Base-by-base conservation (phyloP, 2,888 invertebrate genomes). In the Pyralis farinalis region DNA sequence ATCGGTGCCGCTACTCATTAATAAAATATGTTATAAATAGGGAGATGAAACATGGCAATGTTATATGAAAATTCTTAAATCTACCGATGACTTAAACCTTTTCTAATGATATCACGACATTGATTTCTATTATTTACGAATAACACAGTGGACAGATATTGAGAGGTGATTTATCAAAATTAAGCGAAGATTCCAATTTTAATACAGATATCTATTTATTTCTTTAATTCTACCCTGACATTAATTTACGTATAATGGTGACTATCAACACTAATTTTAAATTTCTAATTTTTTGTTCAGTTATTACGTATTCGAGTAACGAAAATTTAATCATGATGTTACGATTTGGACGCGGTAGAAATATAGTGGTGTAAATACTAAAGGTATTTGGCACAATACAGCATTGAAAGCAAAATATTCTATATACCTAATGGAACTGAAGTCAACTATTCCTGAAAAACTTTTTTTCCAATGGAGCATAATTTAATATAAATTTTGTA, bases 191-290 rank as follows among this genome's bases (percentile, higher is more conserved):
- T 59, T 74, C 69, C 72, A 71, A 76, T 64, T 78, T 71, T 52
- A 67, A 74, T 76, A 82, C 74, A 73, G 73, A 69, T 69, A 75
- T 71, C 68, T 70, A 77, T 68, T 75, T 69, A 71, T 76, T 79
- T 70, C 70, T 71, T 84, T 83, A 74, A 77, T 63, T 85, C 86
- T 87, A 94, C 94, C 94, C 94, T 94, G 94, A 94, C 94, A 94
- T 92, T 93, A 94, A 94, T 93, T 94, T 94, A 94, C 94, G 94
- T 94, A 94, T 94, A 92, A 93, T 93, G 93, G 93, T 93, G 93
- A 85, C 83, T 87, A 87, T 80, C 69, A 83, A 83, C 70, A 77
- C 84, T 87, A 86, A 78, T 63, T 73, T 77, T 71, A 66, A 66
- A 64, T 55, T 68, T 60, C 77, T 80, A 82, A 75, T 72, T 72